Conservation (phyloP, 2,888 invertebrate species). For the Eristalis arbustorum region DNA sequence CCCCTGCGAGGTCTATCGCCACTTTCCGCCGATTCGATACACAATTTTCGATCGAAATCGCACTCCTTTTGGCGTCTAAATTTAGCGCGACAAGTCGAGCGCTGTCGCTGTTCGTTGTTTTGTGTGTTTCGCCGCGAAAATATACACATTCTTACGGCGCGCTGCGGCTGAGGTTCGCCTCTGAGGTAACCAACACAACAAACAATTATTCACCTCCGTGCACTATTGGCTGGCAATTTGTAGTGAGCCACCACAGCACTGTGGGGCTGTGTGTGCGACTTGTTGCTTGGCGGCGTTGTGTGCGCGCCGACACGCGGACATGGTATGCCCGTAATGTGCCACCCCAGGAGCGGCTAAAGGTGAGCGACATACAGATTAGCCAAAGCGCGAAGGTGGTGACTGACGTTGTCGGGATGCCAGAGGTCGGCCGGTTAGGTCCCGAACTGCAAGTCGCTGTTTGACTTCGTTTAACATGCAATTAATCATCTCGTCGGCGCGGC, state of each 20-base stretch:
- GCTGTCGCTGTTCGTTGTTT: background rate
- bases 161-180: constrained; percentile 42
- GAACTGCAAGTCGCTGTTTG: constrained; percentile 37
- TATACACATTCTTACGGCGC: constrained; percentile 17
- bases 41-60: constrained; percentile 29
- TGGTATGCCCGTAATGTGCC: constrained; percentile 61
- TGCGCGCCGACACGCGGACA: constrained; percentile 17
- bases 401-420: constrained; percentile 40
- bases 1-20: constrained; percentile 28
- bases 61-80: constrained; percentile 44
- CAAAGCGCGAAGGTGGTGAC: constrained; percentile 54
- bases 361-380: constrained; percentile 56
- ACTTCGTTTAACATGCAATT: constrained; percentile 50
- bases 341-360: constrained; percentile 55
- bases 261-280: constrained; percentile 43
- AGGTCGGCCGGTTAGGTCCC: constrained; percentile 49
- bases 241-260: constrained; percentile 1
- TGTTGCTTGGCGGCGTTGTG: constrained; percentile 24
- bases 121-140: constrained; percentile 7
- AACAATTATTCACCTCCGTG: constrained; percentile 61
- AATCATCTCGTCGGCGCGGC: constrained; percentile 13
- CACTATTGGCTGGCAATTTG: constrained; percentile 68
- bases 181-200: constrained; percentile 30
- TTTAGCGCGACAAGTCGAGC: constrained; percentile 49
- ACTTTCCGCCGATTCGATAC: constrained; percentile 35